phyloP scores from a whole-genome alignment of 2,888 invertebrate species.

The Chaitophorus viminalis region DNA sequence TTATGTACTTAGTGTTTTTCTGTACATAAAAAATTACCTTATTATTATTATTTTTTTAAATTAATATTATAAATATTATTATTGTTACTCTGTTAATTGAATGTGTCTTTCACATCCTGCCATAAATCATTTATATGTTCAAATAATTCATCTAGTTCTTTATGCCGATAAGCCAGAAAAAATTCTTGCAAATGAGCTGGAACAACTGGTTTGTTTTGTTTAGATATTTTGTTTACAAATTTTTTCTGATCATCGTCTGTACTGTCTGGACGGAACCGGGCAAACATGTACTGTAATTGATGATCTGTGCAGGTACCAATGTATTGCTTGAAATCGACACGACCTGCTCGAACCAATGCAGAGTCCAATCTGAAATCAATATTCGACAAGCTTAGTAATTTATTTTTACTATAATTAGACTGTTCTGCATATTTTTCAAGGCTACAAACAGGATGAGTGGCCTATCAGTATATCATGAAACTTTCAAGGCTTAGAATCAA shows the following conservation, averaged over 20 bases:
- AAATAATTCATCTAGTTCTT: constrained; percentile 33
- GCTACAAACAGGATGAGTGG: too few species aligned
- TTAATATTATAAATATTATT: constrained; percentile 55
- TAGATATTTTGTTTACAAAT: constrained; percentile 39
- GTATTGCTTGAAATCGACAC: constrained; percentile 36
- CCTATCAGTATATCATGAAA: too few species aligned
- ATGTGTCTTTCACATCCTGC: constrained; percentile 45
- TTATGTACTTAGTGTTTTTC: constrained; percentile 60
- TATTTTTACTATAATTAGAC: neutral
- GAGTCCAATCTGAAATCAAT: constrained; percentile 64
- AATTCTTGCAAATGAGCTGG: constrained; percentile 55
- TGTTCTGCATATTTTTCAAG: too few species aligned
- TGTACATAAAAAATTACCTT: constrained; percentile 54
- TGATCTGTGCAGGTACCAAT: constrained; percentile 33
- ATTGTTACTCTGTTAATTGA: constrained; percentile 58
- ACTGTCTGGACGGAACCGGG: constrained; percentile 15
- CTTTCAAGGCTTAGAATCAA: too few species aligned
- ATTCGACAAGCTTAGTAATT: neutral
- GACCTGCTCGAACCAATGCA: constrained; percentile 11
- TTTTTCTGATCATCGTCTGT: neutral
- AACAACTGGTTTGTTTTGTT: constrained; percentile 12
- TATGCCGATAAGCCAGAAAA: constrained; percentile 36
- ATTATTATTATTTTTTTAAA: constrained; percentile 54
- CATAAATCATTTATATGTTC: constrained; percentile 52
- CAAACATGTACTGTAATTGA: constrained; percentile 28